Conservation (phyloP, 2,113 vertebrate species). For the Phyllopteryx taeniolatus region DNA sequence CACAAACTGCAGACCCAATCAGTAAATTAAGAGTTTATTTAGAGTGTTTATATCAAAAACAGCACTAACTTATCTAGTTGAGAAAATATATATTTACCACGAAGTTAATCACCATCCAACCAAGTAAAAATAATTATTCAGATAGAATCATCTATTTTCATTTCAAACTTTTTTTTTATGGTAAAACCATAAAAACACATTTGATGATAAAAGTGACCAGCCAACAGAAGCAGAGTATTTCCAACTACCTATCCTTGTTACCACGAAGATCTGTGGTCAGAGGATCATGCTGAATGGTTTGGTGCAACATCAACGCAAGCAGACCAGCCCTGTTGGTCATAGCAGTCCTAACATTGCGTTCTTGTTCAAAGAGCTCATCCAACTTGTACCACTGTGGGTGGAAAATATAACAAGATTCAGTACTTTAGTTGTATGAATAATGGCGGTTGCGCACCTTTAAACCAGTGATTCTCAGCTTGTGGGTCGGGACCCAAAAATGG, state of each 20-base stretch:
- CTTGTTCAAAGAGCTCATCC: conserved; percentile 92
- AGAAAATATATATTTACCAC: conserved; percentile 44
- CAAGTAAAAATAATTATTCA: conserved; percentile 40
- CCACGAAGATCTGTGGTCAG: conserved; percentile 85
- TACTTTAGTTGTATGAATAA: not conserved
- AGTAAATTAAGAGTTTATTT: conserved; percentile 20
- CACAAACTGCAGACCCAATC: not conserved
- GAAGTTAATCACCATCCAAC: conserved; percentile 46
- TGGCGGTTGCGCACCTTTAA: no score
- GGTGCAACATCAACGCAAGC: conserved; percentile 89
- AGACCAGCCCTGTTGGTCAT: conserved; percentile 92
- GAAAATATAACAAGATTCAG: not conserved
- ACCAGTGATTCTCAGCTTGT: no score
- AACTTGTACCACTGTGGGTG: conserved; percentile 86
- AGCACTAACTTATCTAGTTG: conserved; percentile 19
- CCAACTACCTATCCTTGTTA: conserved; percentile 81
- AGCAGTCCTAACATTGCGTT: conserved; percentile 87
- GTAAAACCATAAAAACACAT: conserved; percentile 8
- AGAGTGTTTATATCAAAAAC: conserved; percentile 22
- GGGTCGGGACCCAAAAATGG: no score
- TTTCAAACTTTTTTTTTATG: conserved; percentile 9
- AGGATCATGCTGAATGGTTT: conserved; percentile 91
- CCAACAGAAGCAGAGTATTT: not conserved
- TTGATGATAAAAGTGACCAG: not conserved
- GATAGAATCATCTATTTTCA: conserved; percentile 28